Evolutionary conservation across 1,140 invertebrate genomes (phyloP).

Genomic region (Drosophila cardini): DNA sequence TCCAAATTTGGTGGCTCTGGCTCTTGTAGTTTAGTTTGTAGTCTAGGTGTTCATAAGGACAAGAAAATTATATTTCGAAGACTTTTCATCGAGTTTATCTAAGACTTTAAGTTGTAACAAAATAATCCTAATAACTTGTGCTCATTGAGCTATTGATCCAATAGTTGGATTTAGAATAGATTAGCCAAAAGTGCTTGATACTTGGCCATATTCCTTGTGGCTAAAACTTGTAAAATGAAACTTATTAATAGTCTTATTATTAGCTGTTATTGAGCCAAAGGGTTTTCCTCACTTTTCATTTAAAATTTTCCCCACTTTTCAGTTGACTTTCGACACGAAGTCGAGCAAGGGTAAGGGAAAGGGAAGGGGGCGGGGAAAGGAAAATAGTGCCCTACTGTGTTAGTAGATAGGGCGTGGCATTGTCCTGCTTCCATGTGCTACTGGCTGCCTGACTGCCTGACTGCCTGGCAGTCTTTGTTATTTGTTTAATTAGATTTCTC

Average conservation of each 20-base stretch:
- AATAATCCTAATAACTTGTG: not conserved
- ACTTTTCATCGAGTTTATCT: too few relatives aligned
- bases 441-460: slow-evolving; percentile 1
- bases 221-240: slow-evolving; percentile 2
- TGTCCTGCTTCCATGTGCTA: slow-evolving; percentile 33
- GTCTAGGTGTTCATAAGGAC: too few relatives aligned
- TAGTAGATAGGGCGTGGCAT: slow-evolving; percentile 5
- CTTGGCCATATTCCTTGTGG: not conserved
- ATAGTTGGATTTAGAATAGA: not conserved
- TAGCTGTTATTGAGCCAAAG: slow-evolving; percentile 30
- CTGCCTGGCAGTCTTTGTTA: slow-evolving; percentile 62
- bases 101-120: too few relatives aligned
- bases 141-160: slow-evolving; percentile 1
- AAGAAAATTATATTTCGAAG: too few relatives aligned
- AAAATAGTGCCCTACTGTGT: not conserved
- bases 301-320: not conserved
- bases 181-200: not conserved
- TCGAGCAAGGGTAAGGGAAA: not conserved
- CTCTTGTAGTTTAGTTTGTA: too few relatives aligned
- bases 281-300: slow-evolving; percentile 12
- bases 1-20: too few relatives aligned
- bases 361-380: not conserved
- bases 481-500: slow-evolving; percentile 84
- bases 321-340: slow-evolving; percentile 29
- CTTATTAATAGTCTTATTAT: slow-evolving; percentile 41